Conservation (phyloP, 2,888 invertebrate species). For the Pyrochroa serraticornis region DNA sequence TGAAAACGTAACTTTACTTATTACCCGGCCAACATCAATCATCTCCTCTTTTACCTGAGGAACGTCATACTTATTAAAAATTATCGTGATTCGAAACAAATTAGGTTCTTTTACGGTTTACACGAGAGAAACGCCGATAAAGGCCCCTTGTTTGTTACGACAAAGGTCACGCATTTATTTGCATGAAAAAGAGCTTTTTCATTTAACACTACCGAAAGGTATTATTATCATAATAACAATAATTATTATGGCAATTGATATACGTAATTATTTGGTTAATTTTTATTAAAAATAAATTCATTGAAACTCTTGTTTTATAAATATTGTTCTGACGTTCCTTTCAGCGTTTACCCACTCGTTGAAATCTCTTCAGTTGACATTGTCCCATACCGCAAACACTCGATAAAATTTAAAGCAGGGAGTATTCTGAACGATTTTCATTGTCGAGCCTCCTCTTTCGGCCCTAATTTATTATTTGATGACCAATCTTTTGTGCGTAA, state of each 20-base stretch:
- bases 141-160: neutral
- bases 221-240: conserved; percentile 44
- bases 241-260: too few relatives aligned
- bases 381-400: neutral
- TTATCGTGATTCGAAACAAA: conserved; percentile 4
- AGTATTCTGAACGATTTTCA: too few relatives aligned
- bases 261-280: too few relatives aligned
- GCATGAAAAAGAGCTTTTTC: neutral
- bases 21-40: conserved; percentile 38
- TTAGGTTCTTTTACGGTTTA: conserved; percentile 5
- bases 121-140: neutral
- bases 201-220: conserved; percentile 30
- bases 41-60: conserved; percentile 41
- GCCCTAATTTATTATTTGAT: neutral
- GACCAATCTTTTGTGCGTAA: neutral
- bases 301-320: neutral
- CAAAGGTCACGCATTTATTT: neutral
- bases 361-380: conserved; percentile 7
- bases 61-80: conserved; percentile 16
- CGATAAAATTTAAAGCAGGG: neutral
- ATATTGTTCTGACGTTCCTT: neutral
- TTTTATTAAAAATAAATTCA: too few relatives aligned
- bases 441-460: too few relatives aligned
- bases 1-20: conserved; percentile 21
- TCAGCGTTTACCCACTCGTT: neutral